Conservation (phyloP, 2,113 vertebrate genomes). For the Albula goreensis region DNA sequence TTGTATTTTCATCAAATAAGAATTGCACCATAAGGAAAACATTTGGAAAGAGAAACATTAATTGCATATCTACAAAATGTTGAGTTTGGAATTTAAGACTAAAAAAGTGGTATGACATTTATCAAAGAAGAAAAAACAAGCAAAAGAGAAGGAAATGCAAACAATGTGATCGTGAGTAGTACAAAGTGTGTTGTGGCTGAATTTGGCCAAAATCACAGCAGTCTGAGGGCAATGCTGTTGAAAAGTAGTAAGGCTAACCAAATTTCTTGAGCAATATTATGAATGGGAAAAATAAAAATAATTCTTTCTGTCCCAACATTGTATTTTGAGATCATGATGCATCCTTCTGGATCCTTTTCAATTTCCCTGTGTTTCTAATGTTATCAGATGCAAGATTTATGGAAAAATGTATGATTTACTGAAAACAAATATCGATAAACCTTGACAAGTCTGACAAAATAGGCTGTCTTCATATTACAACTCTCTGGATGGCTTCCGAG, state of each 20-base stretch:
- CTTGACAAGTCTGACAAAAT: neutral
- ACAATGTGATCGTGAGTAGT: constrained; percentile 19
- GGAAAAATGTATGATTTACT: neutral
- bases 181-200: constrained; percentile 58
- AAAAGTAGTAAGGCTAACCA: neutral
- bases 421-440: no score
- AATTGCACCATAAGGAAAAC: constrained; percentile 62
- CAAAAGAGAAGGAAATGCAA: constrained; percentile 51
- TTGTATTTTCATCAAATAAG: constrained; percentile 71
- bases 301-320: constrained; percentile 2
- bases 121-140: constrained; percentile 53
- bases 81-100: constrained; percentile 49
- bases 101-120: constrained; percentile 47
- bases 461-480: neutral
- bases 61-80: constrained; percentile 26
- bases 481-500: neutral
- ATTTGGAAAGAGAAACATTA: constrained; percentile 51
- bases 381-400: neutral
- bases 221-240: neutral
- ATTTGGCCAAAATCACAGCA: constrained; percentile 25
- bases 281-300: neutral
- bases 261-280: neutral
- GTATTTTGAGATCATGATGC: constrained; percentile 7
- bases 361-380: neutral
- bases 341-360: neutral